Conservation (phyloP, 1,140 invertebrate genomes). For the Caenorhabditis briggsae region DNA sequence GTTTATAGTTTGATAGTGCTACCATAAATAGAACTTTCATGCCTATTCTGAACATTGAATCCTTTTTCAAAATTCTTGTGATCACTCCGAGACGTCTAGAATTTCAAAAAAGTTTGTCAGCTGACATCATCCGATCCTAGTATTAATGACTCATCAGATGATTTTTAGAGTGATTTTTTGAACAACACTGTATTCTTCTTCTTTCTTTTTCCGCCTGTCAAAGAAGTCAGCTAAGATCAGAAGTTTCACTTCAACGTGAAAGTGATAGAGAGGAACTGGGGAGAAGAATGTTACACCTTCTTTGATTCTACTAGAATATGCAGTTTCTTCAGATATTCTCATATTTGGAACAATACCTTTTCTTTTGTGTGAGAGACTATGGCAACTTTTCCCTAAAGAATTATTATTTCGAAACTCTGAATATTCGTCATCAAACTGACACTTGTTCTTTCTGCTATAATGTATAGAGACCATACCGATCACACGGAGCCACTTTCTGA, state of each 20-base stretch:
- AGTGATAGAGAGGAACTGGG: background rate
- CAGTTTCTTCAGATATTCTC: background rate
- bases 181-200: background rate
- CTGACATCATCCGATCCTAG: too few relatives aligned
- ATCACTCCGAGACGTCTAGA: too few relatives aligned
- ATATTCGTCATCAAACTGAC: conserved; percentile 50
- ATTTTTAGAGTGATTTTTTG: conserved; percentile 2
- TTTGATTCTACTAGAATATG: conserved; percentile 23
- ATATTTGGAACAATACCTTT: background rate
- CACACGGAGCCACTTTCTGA: background rate
- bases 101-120: too few relatives aligned
- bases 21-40: background rate
- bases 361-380: background rate
- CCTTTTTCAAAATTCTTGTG: background rate
- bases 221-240: conserved; percentile 20
- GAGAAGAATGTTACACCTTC: conserved; percentile 2
- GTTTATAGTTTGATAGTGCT: conserved; percentile 4
- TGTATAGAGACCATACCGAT: conserved; percentile 4
- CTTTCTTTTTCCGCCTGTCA: background rate
- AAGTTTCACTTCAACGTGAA: conserved; percentile 2
- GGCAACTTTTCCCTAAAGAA: too few relatives aligned
- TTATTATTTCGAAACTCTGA: background rate
- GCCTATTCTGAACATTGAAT: conserved; percentile 1
- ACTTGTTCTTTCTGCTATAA: background rate
- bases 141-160: too few relatives aligned